Percentiles rank a stretch among this genome's conserved stretches.
These are phyloP conservation scores for Ormyrus nitidulus DNA, from an alignment of 2,888 invertebrate species.

Conservation along the genomic window DNA sequence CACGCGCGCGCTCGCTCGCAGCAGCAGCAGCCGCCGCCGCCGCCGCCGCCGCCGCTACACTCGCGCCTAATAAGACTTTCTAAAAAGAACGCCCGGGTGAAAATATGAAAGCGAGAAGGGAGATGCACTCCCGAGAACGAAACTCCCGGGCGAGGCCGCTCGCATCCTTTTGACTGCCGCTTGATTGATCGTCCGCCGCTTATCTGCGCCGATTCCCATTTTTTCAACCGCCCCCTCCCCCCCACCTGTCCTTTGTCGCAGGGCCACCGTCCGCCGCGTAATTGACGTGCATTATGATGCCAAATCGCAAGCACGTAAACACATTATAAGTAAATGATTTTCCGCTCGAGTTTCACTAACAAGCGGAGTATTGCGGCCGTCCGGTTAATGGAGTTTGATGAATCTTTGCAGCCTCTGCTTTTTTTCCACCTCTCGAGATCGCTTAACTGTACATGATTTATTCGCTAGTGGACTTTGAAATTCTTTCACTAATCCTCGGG, in stretches of 20 bases:
- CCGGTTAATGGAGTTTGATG: constrained; percentile 2
- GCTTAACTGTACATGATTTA: constrained; percentile 30
- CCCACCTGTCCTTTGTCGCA: not conserved
- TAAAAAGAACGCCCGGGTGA: constrained; percentile 59
- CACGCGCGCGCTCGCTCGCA: constrained; percentile 19
- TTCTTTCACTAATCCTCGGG: too few relatives aligned
- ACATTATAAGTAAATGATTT: constrained; percentile 44
- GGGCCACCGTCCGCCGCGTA: not conserved
- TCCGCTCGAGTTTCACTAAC: constrained; percentile 25
- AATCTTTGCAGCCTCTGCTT: constrained; percentile 10
- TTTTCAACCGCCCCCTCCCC: not conserved
- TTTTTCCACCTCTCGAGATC: not conserved
- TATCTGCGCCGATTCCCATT: not conserved
- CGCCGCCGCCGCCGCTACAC: constrained; percentile 15
- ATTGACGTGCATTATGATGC: constrained; percentile 32
- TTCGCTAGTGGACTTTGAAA: constrained; percentile 4
- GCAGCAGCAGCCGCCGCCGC: not conserved
- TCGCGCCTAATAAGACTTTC: constrained; percentile 59
- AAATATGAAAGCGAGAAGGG: constrained; percentile 58
- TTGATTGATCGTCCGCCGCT: constrained; percentile 16
- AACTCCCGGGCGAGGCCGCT: constrained; percentile 26
- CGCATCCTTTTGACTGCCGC: not conserved
- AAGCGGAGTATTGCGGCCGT: not conserved
- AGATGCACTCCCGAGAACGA: constrained; percentile 34
- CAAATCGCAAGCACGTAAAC: constrained; percentile 35